A percentile compares a stretch with the other conserved stretches of the same genome.
phyloP scores from a whole-genome alignment of 2,113 vertebrate genomes.

The Miniopterus natalensis region DNA sequence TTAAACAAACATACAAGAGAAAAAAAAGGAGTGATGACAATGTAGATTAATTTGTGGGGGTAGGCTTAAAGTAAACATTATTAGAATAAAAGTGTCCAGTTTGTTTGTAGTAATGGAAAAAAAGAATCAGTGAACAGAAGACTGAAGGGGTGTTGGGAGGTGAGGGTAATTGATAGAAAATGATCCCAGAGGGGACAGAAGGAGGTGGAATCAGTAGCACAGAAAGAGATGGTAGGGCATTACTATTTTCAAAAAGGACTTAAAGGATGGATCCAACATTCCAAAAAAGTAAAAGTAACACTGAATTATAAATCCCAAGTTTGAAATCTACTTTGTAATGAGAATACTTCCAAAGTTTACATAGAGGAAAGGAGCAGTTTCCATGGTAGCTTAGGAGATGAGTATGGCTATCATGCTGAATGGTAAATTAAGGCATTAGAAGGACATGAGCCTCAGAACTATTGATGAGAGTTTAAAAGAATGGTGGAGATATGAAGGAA shows the following conservation, averaged over 20 bases:
- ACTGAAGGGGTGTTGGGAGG: background rate
- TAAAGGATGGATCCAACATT: background rate
- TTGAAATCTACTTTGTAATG: slow-evolving; percentile 1
- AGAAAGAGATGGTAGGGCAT: background rate
- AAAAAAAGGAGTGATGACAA: background rate
- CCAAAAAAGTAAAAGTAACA: background rate
- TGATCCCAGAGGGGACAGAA: background rate
- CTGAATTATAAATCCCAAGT: background rate
- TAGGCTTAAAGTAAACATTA: background rate
- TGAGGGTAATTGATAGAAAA: background rate
- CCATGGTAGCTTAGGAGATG: background rate
- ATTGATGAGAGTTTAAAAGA: slow-evolving; percentile 20
- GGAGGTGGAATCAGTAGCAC: background rate
- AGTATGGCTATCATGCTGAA: background rate
- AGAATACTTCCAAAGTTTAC: background rate
- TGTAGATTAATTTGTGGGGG: background rate
- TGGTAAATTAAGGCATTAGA: slow-evolving; percentile 39
- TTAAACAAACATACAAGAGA: background rate
- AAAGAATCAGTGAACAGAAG: background rate
- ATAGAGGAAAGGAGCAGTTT: background rate
- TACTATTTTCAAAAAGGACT: background rate
- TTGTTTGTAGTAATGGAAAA: background rate
- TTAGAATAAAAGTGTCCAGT: background rate
- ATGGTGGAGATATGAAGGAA: background rate
- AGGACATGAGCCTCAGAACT: background rate